Evolutionary conservation across 2,113 vertebrate genomes (phyloP), one percentile per base, ranked within the genome.

Genomic region (Syngnathus typhle): DNA sequence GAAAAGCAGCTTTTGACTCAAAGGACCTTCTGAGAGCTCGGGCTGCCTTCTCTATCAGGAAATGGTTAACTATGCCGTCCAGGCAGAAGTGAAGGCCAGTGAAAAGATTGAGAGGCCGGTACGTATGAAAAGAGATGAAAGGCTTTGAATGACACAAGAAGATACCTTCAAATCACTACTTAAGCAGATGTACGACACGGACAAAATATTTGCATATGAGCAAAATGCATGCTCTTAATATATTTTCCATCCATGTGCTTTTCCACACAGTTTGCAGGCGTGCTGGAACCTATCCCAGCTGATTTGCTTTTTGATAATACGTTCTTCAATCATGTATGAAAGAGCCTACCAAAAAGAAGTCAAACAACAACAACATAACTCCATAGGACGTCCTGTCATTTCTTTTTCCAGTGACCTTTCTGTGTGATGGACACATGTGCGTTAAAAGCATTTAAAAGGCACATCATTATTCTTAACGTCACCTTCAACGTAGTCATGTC

Each of bases 1-100:
- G 79, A 87, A 85, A 84, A 84, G 80, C 84, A 80, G 82, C 84
- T 86, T 86, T 85, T 81, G 78, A 84, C 69, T 74, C 62, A 7
- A 58, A 71, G 12, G 72, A 80, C 77, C 81, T 69, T 67, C 62
- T 18, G 36, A 74, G 82, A 78, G 74, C 75, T 75, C 54, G 21
- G 69, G 54, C 74, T 81, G 64, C 38, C 72, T 12, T 21, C 68
- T 72, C 74, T 79, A 84, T 86, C 85, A 79, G 73, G 78, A 78
- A 78, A 83, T 84, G 83, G 80, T 86, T 80, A 85, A 88, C 72
- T 72, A 69, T 66, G 55, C 52, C 1, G 65, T 51, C 2, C 43
- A 54, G 67, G 64, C 70, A 32, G 66, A 76, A 85, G 76, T 63
- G 19, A 69, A 75, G 72, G 62, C 60, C 71, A 23, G 44, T 47